Percentiles rank a stretch among this genome's conserved stretches.
Evolutionary conservation across 1,140 invertebrate genomes (phyloP).

Genomic region (Drosophila bocqueti): DNA sequence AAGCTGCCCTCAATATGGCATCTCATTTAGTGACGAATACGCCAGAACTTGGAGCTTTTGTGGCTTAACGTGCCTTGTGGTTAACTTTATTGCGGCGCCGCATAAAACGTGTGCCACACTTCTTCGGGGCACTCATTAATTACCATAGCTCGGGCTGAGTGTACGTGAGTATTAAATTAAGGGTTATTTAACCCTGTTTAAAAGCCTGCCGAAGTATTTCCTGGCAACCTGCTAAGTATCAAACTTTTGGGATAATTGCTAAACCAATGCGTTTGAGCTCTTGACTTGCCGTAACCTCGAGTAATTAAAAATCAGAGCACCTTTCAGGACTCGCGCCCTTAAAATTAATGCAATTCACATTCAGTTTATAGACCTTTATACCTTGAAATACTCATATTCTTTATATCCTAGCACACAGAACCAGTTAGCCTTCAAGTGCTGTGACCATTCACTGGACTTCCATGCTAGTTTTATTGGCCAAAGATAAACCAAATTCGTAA

Average conservation of each 20-base stretch:
- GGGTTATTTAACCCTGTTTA: slow-evolving; percentile 24
- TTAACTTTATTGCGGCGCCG: slow-evolving; percentile 23
- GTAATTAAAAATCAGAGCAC: background rate
- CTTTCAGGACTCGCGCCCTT: background rate
- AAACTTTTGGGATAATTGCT: slow-evolving; percentile 18
- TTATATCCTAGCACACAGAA: background rate
- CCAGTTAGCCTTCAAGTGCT: background rate
- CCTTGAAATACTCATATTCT: background rate
- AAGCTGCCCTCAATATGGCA: slow-evolving; percentile 60
- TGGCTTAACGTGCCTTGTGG: slow-evolving; percentile 3
- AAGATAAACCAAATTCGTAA: slow-evolving; percentile 19
- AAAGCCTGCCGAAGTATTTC: slow-evolving; percentile 6
- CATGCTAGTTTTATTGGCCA: slow-evolving; percentile 6
- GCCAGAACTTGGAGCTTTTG: slow-evolving; percentile 4
- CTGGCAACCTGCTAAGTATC: background rate
- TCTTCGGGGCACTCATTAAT: slow-evolving; percentile 47
- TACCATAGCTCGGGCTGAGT: slow-evolving; percentile 17
- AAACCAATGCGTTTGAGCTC: background rate
- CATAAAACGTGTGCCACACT: slow-evolving; percentile 36
- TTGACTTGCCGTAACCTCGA: background rate
- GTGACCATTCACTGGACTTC: background rate
- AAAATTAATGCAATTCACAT: background rate
- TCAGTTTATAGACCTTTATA: background rate
- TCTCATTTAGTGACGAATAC: slow-evolving; percentile 30
- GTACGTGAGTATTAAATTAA: slow-evolving; percentile 35